A percentile compares a stretch with the other conserved stretches of the same genome.
Conservation (phyloP, 2,797 vertebrate species). For the Squalus acanthias region DNA sequence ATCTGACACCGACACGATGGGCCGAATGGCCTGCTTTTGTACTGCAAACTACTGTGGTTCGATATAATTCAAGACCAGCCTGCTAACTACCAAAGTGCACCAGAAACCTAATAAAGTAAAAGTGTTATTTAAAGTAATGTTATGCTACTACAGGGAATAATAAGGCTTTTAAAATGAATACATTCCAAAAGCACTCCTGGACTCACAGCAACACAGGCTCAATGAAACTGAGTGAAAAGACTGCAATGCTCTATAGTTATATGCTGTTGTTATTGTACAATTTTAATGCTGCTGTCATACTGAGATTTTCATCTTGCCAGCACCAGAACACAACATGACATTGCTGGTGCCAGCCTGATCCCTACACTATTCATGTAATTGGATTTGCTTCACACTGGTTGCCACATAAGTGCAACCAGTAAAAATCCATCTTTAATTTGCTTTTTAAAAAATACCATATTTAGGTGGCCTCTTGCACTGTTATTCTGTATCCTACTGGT, state of each 20-base stretch:
- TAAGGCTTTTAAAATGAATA: slow-evolving; percentile 28
- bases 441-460: background rate
- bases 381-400: slow-evolving; percentile 33
- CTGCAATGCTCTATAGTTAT: background rate
- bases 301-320: slow-evolving; percentile 19
- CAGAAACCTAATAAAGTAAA: slow-evolving; percentile 12
- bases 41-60: background rate
- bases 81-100: slow-evolving; percentile 6
- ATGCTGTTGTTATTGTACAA: background rate
- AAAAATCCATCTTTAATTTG: background rate
- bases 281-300: slow-evolving; percentile 19
- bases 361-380: slow-evolving; percentile 20
- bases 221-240: slow-evolving; percentile 18
- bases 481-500: background rate
- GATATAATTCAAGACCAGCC: background rate
- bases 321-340: slow-evolving; percentile 31
- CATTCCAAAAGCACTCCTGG: background rate
- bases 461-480: background rate
- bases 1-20: background rate
- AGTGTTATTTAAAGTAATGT: slow-evolving; percentile 28
- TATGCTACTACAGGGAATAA: slow-evolving; percentile 24
- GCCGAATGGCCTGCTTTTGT: background rate
- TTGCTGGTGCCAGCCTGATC: background rate
- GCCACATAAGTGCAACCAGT: background rate
- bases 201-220: background rate